These are phyloP conservation scores for Antigone vipio DNA, from an alignment of 2,113 vertebrate species.

Conservation along the genomic window DNA sequence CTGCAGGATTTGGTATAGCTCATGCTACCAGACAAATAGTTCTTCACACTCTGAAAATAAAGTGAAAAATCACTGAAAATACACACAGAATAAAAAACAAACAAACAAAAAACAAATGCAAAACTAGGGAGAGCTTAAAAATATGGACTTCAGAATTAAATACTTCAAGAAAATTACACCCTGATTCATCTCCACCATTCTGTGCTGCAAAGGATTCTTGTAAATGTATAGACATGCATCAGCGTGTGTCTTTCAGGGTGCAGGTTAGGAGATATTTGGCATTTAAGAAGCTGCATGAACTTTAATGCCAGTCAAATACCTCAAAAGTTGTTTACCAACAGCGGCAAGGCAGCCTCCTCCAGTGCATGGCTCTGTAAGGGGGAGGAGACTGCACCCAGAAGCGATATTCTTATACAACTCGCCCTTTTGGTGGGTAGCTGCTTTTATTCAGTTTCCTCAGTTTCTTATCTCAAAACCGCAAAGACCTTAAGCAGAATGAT, in stretches of 20 bases:
- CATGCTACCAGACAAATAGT: neutral
- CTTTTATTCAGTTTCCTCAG: slow-evolving; percentile 44
- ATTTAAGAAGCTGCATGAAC: neutral
- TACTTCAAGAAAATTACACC: neutral
- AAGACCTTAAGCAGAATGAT: neutral
- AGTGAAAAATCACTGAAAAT: neutral
- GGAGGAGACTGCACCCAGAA: neutral
- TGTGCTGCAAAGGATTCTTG: neutral
- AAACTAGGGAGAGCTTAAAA: neutral
- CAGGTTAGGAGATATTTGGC: neutral
- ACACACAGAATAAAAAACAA: neutral
- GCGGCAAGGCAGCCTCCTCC: neutral
- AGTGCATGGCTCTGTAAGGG: neutral
- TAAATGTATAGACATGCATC: neutral
- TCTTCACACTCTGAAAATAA: neutral
- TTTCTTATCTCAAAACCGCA: slow-evolving; percentile 51
- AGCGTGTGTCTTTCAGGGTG: neutral
- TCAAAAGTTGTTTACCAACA: neutral
- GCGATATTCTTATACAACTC: neutral
- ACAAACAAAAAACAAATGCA: neutral
- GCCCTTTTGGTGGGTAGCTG: neutral
- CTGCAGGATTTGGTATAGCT: neutral
- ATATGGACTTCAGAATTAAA: neutral
- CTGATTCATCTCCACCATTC: neutral
- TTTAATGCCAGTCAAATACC: neutral